phyloP scores from a whole-genome alignment of 2,888 invertebrate species.

The Campoplex nolae region DNA sequence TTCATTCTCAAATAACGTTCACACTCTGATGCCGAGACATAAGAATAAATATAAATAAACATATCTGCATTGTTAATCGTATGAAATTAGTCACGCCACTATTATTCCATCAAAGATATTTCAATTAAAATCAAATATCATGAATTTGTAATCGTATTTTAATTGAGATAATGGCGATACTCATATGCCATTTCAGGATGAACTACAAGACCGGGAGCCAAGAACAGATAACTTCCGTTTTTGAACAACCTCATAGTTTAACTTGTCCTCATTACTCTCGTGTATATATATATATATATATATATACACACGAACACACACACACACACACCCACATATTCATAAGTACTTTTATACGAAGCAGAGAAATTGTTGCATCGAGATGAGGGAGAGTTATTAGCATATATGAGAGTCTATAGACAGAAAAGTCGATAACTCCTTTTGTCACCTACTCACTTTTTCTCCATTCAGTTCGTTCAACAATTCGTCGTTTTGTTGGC shows the following conservation, averaged over 20 bases:
- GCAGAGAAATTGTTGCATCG: conserved; percentile 11
- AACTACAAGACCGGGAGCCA: not conserved
- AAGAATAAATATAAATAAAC: too few species aligned
- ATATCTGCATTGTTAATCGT: too few species aligned
- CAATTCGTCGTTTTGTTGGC: not conserved
- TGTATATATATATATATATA: too few species aligned
- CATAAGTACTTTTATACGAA: not conserved
- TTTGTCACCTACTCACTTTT: conserved; percentile 7
- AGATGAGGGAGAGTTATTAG: not conserved
- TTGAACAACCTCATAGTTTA: conserved; percentile 8
- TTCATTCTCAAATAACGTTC: not conserved
- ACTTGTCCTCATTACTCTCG: conserved; percentile 19
- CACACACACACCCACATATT: not conserved
- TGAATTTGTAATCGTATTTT: not conserved
- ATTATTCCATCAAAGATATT: not conserved
- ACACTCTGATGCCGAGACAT: not conserved
- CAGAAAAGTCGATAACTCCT: conserved; percentile 18
- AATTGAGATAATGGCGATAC: too few species aligned
- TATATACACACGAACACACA: too few species aligned
- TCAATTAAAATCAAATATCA: not conserved
- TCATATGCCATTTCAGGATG: not conserved
- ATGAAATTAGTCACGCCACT: not conserved
- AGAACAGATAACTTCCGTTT: conserved; percentile 14
- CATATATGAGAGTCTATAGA: not conserved
- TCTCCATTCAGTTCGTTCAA: not conserved